phyloP scores from a whole-genome alignment of 1,140 invertebrate genomes.

The Rhopalosiphum padi region DNA sequence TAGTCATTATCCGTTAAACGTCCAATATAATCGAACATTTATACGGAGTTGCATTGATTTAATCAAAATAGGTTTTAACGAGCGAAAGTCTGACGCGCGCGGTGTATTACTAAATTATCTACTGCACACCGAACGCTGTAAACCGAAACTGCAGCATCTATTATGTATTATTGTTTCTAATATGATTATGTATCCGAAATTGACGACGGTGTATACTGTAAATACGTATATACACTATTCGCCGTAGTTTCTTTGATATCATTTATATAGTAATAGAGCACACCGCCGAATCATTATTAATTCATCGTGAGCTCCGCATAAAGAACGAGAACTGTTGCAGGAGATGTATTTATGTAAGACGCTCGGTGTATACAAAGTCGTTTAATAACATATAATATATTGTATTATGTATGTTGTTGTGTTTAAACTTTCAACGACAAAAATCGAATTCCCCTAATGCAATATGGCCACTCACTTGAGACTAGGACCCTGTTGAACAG shows the following conservation, averaged over 20 bases:
- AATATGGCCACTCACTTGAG: constrained; percentile 7
- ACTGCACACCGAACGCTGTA: not conserved
- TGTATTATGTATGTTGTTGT: not conserved
- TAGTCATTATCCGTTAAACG: not conserved
- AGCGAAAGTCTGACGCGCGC: not conserved
- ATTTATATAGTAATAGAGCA: not conserved
- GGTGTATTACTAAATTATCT: not conserved
- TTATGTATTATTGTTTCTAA: not conserved
- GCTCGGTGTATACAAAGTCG: not conserved
- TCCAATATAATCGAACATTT: not conserved
- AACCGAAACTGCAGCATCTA: not conserved
- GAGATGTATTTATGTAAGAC: not conserved
- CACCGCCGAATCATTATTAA: not conserved
- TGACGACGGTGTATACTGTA: not conserved
- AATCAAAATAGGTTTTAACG: not conserved
- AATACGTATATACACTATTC: not conserved
- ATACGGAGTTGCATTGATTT: not conserved
- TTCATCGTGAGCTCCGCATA: not conserved
- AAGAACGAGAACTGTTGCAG: not conserved
- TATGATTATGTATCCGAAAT: not conserved
- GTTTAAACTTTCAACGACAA: not conserved
- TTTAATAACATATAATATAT: not conserved
- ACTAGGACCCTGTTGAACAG: constrained; percentile 54
- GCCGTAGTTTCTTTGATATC: not conserved
- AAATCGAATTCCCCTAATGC: not conserved